Evolutionary conservation across 1,140 invertebrate genomes (phyloP), one percentile per base, ranked within the genome.

Genomic region (Ooceraea biroi): DNA sequence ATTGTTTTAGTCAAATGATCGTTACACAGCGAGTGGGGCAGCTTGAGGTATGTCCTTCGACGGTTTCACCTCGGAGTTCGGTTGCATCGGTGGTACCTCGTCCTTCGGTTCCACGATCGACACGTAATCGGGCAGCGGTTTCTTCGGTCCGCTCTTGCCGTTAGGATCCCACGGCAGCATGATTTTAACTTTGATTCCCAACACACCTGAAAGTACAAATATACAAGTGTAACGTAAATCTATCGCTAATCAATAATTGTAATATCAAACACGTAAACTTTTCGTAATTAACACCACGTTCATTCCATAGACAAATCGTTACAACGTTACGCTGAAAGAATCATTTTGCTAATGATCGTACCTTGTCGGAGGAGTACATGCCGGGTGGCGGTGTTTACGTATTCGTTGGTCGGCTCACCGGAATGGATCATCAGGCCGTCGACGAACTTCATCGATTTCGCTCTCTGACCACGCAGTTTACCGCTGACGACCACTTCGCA

Each of bases 391-490:
- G 97, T 98, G 92, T 99, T 98, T 19, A 99, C 99, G 92, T 99
- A 99, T 88, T 99, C 98, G 93, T 99, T 99, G 91, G 98, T 98
- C 30, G 99, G 99, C 93, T 99, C 98, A 93, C 99, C 99, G 92
- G 98, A 99, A 95, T 99, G 99, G 93, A 99, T 99, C 99, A 99
- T 99, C 27, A 99, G 96, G 76, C 99, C 99, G 94, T 99, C 99
- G 77, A 99, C 98, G 94, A 99, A 99, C 94, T 99, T 99, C 99
- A 99, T 99, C 19, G 98, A 98, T 95, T 99, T 99, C 82, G 99
- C 99, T 96, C 99, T 96, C 95, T 99, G 99, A 89, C 99, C 99
- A 93, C 99, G 95, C 44, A 99, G 96, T 95, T 99, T 99, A 71
- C 99, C 99, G 90, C 98, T 99, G 0, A 99, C 99, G 7, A 99